Base-by-base conservation (phyloP, 64 coral and sea anemone genomes). In the Pocillopora damicornis region DNA sequence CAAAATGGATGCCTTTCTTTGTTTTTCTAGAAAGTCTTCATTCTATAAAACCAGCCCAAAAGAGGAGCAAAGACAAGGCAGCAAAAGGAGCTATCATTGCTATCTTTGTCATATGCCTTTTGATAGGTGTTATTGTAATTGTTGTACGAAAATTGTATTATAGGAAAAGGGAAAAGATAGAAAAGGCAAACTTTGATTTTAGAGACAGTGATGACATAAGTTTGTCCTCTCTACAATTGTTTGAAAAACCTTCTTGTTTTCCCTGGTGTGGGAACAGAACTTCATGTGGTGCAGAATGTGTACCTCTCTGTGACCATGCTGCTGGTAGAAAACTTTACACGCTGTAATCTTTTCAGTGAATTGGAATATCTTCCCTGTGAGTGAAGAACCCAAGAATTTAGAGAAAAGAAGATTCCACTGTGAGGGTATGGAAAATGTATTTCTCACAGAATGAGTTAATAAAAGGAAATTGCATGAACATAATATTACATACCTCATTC, bases 141-240 rank as follows among this genome's bases (percentile, higher is more conserved):
- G 61, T 78, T 35, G 77, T 63, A 35, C 60, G 82, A 6, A 92
- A 87, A 61, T 66, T 63, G 15, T 17, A 79, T 57, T 79, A 64
- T 59, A 61, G 10, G 16, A 60, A 64, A 34, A 84, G 77, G 38
- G 23, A 79, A 58, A 78, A 76, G 25, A 66, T 76, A 59, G 94
- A 97, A 88, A 97, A 78, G 61, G 94, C 94, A 57, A 74, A 97
- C 91, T 97, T 97, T 93, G 94, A 97, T 76, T 97, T 97, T 72
- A 87, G 94, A 11, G 94, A 93, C 87, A 83, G 78, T 35, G 94
- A 97, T 65, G 45, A 25, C 25, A 77, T 82, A 15, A 97, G 94
- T 88, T 26, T 95, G n/a, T 81, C 77, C 16, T 95, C 87, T 35
- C 8, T 89, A 13, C 57, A 88, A 63, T 42, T 91, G n/a, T 51